Evolutionary conservation across 1,140 invertebrate genomes (phyloP), one percentile per base, ranked within the genome.

Genomic region (Cataglyphis hispanica): DNA sequence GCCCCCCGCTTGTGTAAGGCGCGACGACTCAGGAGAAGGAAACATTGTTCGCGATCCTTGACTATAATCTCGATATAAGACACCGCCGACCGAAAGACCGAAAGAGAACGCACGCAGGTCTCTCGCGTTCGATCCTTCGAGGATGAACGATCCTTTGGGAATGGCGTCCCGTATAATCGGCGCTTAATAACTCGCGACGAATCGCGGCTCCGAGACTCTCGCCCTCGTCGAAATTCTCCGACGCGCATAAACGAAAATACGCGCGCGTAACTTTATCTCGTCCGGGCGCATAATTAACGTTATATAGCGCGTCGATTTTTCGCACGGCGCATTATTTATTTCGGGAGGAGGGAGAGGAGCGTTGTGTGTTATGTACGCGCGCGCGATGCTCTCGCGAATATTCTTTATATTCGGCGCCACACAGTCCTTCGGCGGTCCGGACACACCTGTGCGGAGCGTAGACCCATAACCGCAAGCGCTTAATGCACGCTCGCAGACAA

Each of bases 401-500:
- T 50, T 16, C 67, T 40, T 83, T 46, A 50, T 83, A 83, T 83
- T 83, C 67, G 27, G 40, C 78, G 31, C 67, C 25, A 40, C 11
- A 19, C 7, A 25, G 66, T 72, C 69, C 11, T 6, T 31, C 37
- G 50, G 11, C 19, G 64, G 40, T 53, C 22, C 58, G 74, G 58
- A 53, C 75, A 90, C 88, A 89, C 87, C 86, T 90, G 83, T 75
- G 81, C 86, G 27, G 8, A 84, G 72, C 72, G 84, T 61, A 85
- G 58, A 75, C 86, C 86, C 90, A 92, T 93, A 94, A 94, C 92
- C 92, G 92, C 92, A 92, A 92, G 86, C 84, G 91, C 90, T 93
- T 94, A 94, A 93, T 93, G 92, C 92, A 93, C 87, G 85, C 89
- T 92, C 91, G 91, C 93, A 93, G 93, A 94, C 94, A 93, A 93